These are phyloP conservation scores for Ovis canadensis DNA, from an alignment of 2,113 vertebrate genomes.

Conservation along the genomic window DNA sequence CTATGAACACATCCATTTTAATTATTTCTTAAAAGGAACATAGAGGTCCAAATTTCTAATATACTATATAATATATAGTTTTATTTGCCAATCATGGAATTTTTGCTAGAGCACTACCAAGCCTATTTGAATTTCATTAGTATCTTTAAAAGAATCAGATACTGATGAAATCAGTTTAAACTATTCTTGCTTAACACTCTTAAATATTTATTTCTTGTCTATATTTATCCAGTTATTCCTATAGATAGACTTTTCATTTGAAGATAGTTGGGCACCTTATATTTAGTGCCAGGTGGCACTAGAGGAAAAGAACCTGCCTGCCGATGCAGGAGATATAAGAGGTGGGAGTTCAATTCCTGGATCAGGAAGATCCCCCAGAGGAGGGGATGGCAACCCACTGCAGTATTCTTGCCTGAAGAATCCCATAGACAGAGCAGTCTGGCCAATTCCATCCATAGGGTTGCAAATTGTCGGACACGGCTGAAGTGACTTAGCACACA, in stretches of 20 bases:
- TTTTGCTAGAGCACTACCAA: background rate
- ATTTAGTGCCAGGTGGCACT: background rate
- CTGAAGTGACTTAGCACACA: background rate
- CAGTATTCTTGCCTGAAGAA: background rate
- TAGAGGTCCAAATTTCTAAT: background rate
- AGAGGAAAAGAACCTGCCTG: background rate
- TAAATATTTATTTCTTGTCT: background rate
- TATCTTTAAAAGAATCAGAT: background rate
- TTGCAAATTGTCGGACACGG: accelerated
- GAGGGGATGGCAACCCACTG: background rate
- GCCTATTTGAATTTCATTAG: background rate
- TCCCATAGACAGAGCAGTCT: background rate
- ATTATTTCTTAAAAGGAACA: background rate
- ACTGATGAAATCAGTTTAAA: background rate
- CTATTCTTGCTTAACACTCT: background rate
- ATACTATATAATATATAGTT: background rate
- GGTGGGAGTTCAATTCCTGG: background rate
- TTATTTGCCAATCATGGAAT: background rate
- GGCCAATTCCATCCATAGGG: background rate
- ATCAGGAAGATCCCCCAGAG: background rate
- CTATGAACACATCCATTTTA: background rate
- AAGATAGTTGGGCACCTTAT: background rate
- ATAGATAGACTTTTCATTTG: background rate
- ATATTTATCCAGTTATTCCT: background rate
- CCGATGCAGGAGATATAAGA: background rate